Percentiles rank a stretch among this genome's conserved stretches.
Evolutionary conservation across 2,888 invertebrate species (phyloP).

Genomic region (Ernsta delagoae): DNA sequence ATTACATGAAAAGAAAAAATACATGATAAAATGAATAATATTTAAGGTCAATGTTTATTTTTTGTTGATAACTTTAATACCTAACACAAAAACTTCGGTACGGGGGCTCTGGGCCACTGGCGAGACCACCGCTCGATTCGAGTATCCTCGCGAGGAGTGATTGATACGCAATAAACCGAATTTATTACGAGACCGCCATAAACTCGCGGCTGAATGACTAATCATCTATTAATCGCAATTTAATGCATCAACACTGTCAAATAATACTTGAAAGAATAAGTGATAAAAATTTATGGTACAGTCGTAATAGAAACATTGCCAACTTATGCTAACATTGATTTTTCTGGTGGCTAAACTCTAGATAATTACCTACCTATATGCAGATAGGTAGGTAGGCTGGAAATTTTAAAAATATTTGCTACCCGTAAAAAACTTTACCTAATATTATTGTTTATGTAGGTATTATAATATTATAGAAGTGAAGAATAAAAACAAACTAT

Average conservation of each 20-base stretch:
- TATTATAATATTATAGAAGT: no score
- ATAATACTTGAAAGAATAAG: slow-evolving; percentile 76
- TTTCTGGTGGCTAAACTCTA: not conserved
- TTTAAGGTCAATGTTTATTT: no score
- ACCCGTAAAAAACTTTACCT: no score
- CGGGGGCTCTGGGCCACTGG: not conserved
- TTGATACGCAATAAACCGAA: slow-evolving; percentile 78
- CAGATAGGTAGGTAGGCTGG: no score
- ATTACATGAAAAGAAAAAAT: no score
- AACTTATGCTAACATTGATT: not conserved
- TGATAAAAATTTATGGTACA: slow-evolving; percentile 68
- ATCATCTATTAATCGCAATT: slow-evolving; percentile 80
- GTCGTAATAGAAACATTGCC: slow-evolving; percentile 27
- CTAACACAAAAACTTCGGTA: no score
- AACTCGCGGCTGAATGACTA: slow-evolving; percentile 71
- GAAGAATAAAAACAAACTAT: no score
- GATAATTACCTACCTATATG: no score
- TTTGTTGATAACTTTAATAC: no score
- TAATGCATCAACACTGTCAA: slow-evolving; percentile 78
- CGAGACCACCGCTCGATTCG: not conserved
- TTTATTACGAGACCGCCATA: slow-evolving; percentile 76
- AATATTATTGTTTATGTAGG: no score
- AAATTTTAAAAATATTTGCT: no score
- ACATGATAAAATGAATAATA: no score
- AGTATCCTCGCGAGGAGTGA: slow-evolving; percentile 49